phyloP scores from a whole-genome alignment of 2,797 vertebrate species.

The Coluber constrictor region DNA sequence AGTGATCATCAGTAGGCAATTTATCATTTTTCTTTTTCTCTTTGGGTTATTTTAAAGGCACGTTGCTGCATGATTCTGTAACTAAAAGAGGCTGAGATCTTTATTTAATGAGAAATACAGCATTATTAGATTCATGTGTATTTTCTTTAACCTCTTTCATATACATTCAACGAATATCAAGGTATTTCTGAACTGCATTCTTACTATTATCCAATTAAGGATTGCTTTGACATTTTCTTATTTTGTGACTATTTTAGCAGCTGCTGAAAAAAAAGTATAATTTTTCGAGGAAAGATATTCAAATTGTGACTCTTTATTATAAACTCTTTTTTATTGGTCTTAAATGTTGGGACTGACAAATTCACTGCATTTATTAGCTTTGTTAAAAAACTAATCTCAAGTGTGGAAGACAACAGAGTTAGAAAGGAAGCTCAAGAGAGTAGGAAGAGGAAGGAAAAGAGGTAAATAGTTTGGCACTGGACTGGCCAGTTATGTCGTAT shows the following conservation, averaged over 20 bases:
- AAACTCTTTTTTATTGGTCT: not conserved
- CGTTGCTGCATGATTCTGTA: not conserved
- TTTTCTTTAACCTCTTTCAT: not conserved
- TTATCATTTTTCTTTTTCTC: not conserved
- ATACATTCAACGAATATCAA: not conserved
- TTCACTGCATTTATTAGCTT: not conserved
- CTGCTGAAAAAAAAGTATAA: not conserved
- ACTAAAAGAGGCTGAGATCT: not conserved
- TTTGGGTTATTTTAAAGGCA: not conserved
- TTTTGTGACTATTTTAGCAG: not conserved
- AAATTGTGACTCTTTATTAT: not conserved
- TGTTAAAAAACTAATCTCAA: not conserved
- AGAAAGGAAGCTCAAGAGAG: not conserved
- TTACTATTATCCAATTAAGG: not conserved
- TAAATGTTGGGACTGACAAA: not conserved
- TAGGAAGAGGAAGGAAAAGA: not conserved
- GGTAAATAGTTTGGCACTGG: not conserved
- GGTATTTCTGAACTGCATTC: not conserved
- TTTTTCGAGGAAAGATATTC: not conserved
- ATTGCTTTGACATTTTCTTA: not conserved
- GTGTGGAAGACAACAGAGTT: not conserved
- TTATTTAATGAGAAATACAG: not conserved
- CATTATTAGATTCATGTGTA: not conserved
- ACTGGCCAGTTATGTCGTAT: not conserved
- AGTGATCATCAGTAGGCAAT: not conserved